Evolutionary conservation across 2,113 vertebrate species (phyloP), one percentile per base, ranked within the genome.

Genomic region (Vulpes lagopus): DNA sequence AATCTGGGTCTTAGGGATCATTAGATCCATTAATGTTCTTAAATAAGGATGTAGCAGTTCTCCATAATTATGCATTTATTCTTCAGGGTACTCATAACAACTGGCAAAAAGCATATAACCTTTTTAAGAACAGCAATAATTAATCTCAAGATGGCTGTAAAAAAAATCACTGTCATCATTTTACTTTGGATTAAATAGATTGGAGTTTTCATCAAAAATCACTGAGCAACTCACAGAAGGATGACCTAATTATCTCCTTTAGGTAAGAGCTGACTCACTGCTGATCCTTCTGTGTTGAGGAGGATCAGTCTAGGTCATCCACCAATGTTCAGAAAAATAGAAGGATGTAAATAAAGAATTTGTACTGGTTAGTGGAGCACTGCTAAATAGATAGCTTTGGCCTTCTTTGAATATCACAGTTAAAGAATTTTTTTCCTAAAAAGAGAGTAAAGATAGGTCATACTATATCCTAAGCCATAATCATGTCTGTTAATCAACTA

Each of bases 121-220:
- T 89, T 92, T 53, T 55, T 20, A 92, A 80, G 71, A 92, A n/a
- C 19, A 62, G 43, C 15, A 74, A 25, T 94, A 59, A 85, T 93
- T 93, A 90, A 80, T 53, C 32, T 92, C 25, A 92, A 80, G 35
- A 25, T 85, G 80, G 4, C 12, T 53, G 79, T 84, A 59, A 94
- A 69, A 69, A n/a, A 23, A 84, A 90, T 74, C 64, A 80, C n/a
- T 22, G 11, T 22, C 80, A 85, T 74, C 78, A 64, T 81, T 93
- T 93, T 51, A 59, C 64, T 89, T 88, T 84, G 23, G 5, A 64
- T 51, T 79, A 89, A n/a, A 67, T 16, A 73, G 16, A 20, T 25
- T 11, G 14, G 43, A 57, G 6, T 79, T 62, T 83, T 85, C 57
- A 32, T 74, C 65, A 23, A 30, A 87, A 87, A 64, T 69, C 32